Evolutionary conservation across 92 coral and sea anemone genomes (phyloP), one percentile per base, ranked within the genome.

Genomic region (Micromussa lordhowensis): DNA sequence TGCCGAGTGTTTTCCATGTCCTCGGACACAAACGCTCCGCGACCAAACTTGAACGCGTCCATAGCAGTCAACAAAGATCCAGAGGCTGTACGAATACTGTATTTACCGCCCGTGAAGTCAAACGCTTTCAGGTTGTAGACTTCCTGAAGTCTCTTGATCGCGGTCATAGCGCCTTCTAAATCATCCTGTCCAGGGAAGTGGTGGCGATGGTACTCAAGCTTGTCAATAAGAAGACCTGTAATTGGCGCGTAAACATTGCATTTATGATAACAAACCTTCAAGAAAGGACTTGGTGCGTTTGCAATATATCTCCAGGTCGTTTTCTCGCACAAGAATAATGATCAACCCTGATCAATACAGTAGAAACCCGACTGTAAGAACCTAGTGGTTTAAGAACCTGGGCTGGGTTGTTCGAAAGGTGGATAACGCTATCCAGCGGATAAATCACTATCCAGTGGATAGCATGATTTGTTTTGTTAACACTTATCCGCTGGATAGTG

Each of bases 91-190:
- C 75, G 85, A 49, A 73, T 40, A 48, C 96, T 95, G 83, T 91
- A 94, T 32, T 90, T 88, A 12, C 98, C 98, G 82, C 94, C 92
- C 0, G 99, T 89, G 89, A 97, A 91, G 88, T 97, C 96, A 0
- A 88, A 90, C 4, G 99, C 96, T 22, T 90, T 91, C 13, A 97
- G 91, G 68, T 91, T 90, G 82, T 97, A 97, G 21, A 96, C 98
- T 5, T 97, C 99, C 85, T 95, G 96, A 58, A 97, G 87, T 57
- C 99, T 93, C 24, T 89, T 95, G 36, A 97, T 97, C 48, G 98
- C 99, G 59, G 92, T 78, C 34, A 96, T 87, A 24, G 99, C 97
- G 26, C 99, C 99, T 18, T 94, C 95, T 35, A 97, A 83, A 54
- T 97, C 99, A 28, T 86, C 94, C 57, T 88, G 71, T 0, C 86